Conservation (phyloP, 2,113 vertebrate genomes). For the Corynorhinus townsendii region DNA sequence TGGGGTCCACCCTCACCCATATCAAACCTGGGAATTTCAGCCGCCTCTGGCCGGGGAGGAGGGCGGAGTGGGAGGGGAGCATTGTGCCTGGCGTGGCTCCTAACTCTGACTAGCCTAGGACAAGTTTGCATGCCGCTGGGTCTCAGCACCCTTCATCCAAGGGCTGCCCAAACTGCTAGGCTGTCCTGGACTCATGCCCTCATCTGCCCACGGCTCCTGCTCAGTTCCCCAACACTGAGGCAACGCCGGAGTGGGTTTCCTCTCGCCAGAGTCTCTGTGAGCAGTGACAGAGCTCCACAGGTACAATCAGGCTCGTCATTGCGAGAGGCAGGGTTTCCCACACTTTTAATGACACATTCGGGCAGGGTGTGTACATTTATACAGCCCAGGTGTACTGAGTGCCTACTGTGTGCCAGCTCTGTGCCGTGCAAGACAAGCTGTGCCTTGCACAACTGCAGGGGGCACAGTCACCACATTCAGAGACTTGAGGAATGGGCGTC, state of each 20-base stretch:
- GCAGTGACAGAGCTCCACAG: background rate
- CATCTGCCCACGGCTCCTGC: background rate
- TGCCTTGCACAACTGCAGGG: background rate
- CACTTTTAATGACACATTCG: background rate
- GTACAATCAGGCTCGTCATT: background rate
- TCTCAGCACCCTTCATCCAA: background rate
- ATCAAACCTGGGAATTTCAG: background rate
- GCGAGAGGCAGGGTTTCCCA: background rate
- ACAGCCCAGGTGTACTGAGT: background rate
- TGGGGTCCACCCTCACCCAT: background rate
- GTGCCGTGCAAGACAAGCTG: background rate
- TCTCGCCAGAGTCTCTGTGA: background rate
- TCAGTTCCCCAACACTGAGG: background rate
- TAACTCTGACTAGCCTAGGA: background rate
- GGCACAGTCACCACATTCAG: background rate
- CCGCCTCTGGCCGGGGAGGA: background rate
- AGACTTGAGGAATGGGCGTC: rapidly evolving
- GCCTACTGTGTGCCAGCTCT: background rate
- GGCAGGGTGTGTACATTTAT: background rate
- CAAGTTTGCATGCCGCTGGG: background rate
- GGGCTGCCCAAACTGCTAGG: background rate
- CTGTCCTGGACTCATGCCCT: background rate
- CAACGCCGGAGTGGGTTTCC: background rate
- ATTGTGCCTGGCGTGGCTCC: background rate
- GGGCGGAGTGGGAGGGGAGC: background rate